Conservation (phyloP, 37 sponge, comb jelly and placozoan genomes). For the Spongilla lacustris region DNA sequence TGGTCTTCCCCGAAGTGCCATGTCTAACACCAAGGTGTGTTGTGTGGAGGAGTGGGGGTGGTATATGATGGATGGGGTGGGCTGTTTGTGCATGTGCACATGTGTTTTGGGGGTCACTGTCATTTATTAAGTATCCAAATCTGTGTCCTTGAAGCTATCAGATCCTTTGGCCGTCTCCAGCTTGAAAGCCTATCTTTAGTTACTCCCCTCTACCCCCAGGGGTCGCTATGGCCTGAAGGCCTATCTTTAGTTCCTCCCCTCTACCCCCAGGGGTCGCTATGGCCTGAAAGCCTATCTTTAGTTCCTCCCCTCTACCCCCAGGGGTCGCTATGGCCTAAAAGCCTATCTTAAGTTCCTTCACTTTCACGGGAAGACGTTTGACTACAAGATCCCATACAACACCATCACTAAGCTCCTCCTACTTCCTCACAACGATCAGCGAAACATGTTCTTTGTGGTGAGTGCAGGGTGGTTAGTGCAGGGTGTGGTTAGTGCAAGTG, state of each 20-base stretch:
- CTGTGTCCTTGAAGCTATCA: no score
- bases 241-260: no score
- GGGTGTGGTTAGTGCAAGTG: conserved; percentile 82
- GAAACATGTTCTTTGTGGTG: conserved; percentile 95
- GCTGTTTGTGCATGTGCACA: no score
- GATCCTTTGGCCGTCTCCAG: no score
- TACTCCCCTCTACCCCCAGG: no score
- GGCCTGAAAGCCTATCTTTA: background rate
- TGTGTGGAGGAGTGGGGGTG: no score
- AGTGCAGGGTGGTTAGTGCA: no score
- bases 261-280: background rate
- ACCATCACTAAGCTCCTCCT: conserved; percentile 87
- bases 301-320: conserved; percentile 9
- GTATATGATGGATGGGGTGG: no score
- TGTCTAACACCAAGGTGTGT: conserved; percentile 91
- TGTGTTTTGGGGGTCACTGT: no score
- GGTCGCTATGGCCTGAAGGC: no score
- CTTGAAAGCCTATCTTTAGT: no score
- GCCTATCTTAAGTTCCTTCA: conserved; percentile 93
- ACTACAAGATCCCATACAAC: conserved; percentile 93
- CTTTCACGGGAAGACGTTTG: conserved; percentile 96
- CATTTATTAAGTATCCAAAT: no score
- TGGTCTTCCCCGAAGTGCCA: conserved; percentile 84
- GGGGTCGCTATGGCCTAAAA: conserved; percentile 95
- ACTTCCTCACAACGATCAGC: conserved; percentile 90